phyloP scores from a whole-genome alignment of 2,797 vertebrate genomes.

The Xenops minutus region DNA sequence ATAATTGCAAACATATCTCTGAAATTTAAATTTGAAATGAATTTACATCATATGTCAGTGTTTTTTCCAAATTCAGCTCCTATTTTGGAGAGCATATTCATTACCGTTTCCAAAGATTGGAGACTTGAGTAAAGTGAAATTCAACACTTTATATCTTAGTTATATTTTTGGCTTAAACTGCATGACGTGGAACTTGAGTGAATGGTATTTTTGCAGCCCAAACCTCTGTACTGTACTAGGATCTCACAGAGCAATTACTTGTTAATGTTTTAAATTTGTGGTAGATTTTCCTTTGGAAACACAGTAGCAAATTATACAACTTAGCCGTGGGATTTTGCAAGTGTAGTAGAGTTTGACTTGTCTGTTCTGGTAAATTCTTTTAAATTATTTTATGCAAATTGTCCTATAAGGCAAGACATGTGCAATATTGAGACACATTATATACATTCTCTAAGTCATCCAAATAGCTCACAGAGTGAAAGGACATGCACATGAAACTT shows the following conservation, averaged over 20 bases:
- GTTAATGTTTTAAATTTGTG: neutral
- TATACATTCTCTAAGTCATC: neutral
- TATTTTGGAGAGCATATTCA: conserved; percentile 48
- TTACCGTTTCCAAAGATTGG: conserved; percentile 37
- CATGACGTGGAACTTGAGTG: neutral
- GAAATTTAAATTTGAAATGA: conserved; percentile 76
- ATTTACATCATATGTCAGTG: conserved; percentile 72
- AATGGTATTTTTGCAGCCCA: neutral
- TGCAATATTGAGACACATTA: neutral
- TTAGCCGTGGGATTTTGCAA: neutral
- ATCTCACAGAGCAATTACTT: neutral
- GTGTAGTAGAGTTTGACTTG: neutral
- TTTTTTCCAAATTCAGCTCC: conserved; percentile 66
- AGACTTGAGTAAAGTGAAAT: conserved; percentile 26
- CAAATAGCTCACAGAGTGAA: neutral
- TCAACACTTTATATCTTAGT: neutral
- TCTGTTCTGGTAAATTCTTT: neutral
- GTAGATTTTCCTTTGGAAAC: neutral
- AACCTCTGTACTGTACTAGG: neutral
- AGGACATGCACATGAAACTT: neutral
- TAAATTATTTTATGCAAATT: neutral
- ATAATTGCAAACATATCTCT: conserved; percentile 77
- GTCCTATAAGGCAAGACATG: neutral
- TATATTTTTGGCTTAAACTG: neutral
- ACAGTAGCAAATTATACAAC: neutral